These are phyloP conservation scores for Pseudococcus viburni DNA, from an alignment of 2,888 invertebrate species.

Conservation along the genomic window DNA sequence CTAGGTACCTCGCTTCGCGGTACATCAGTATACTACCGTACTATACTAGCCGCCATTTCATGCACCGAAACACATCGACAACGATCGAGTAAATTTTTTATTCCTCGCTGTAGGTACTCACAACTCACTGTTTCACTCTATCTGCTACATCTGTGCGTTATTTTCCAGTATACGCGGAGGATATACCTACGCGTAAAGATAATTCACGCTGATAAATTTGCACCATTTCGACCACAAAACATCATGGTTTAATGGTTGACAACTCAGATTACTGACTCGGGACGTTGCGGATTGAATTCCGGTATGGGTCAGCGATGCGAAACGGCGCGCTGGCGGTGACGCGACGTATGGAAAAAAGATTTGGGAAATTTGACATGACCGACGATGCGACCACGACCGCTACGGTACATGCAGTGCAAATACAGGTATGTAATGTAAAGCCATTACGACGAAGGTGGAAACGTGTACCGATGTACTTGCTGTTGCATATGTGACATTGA, in stretches of 20 bases:
- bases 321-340: not conserved
- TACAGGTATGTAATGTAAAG: too few species aligned
- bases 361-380: slow-evolving; percentile 13
- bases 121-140: not conserved
- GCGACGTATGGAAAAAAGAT: not conserved
- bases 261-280: slow-evolving; percentile 52
- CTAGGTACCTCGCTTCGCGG: too few species aligned
- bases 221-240: slow-evolving; percentile 59
- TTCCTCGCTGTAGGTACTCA: not conserved
- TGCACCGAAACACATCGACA: not conserved
- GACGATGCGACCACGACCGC: not conserved
- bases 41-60: not conserved
- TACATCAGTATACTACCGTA: too few species aligned
- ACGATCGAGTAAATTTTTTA: not conserved
- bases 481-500: too few species aligned
- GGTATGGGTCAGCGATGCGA: slow-evolving; percentile 50
- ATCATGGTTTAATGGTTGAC: slow-evolving; percentile 59
- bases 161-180: slow-evolving; percentile 11
- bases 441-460: too few species aligned
- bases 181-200: slow-evolving; percentile 51
- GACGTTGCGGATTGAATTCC: slow-evolving; percentile 58
- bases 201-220: slow-evolving; percentile 60
- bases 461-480: too few species aligned
- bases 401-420: too few species aligned
- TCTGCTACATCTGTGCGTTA: not conserved